Evolutionary conservation across 1,140 invertebrate species (phyloP).

Genomic region (Dolichoris vasculosae): DNA sequence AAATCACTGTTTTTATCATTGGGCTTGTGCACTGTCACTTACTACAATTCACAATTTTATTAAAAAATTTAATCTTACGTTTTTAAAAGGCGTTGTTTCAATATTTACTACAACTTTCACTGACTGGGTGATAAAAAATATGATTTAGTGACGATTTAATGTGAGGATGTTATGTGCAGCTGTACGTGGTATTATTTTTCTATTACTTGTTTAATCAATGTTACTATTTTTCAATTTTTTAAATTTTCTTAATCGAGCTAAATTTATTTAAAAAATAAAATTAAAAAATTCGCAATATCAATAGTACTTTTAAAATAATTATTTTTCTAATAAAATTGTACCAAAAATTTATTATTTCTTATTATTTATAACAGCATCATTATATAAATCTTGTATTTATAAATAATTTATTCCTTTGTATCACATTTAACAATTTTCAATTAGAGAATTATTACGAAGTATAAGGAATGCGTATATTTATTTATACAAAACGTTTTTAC

Average conservation of each 20-base stretch:
- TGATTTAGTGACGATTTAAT: neutral
- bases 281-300: too few relatives aligned
- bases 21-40: neutral
- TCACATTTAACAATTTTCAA: neutral
- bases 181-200: neutral
- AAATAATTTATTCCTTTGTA: too few relatives aligned
- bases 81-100: neutral
- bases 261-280: too few relatives aligned
- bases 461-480: neutral
- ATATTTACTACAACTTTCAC: neutral
- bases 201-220: neutral
- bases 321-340: neutral
- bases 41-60: neutral
- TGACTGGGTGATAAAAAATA: neutral
- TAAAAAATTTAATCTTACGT: neutral
- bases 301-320: neutral
- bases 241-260: neutral
- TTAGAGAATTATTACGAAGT: neutral
- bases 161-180: neutral
- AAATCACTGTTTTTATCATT: neutral
- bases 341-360: neutral
- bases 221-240: neutral
- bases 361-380: too few relatives aligned
- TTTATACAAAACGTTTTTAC: neutral
- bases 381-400: too few relatives aligned